phyloP scores from a whole-genome alignment of 2,888 invertebrate genomes.

The Netelia inedita region DNA sequence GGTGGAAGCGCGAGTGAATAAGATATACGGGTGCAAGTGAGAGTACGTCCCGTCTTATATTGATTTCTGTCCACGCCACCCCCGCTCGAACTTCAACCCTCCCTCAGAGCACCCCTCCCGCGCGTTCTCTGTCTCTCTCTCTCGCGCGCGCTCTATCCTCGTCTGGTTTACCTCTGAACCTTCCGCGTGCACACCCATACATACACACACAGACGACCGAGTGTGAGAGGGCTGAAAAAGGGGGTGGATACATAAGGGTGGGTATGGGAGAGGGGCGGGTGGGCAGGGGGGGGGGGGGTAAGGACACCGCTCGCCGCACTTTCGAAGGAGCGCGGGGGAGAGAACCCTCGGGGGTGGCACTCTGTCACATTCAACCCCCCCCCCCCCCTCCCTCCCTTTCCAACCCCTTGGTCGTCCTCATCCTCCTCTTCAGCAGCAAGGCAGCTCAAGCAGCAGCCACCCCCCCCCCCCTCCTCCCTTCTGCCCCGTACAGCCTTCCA shows the following conservation, averaged over 20 bases:
- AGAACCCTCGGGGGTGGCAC: slow-evolving; percentile 77
- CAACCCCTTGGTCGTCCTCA: slow-evolving; percentile 31
- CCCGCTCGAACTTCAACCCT: slow-evolving; percentile 77
- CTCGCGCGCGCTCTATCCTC: slow-evolving; percentile 39
- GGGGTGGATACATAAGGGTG: slow-evolving; percentile 40
- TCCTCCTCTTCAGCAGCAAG: slow-evolving; percentile 62
- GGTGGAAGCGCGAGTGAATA: slow-evolving; percentile 40
- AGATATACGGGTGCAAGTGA: slow-evolving; percentile 44
- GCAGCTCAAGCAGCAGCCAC: slow-evolving; percentile 56
- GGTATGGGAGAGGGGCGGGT: slow-evolving; percentile 47
- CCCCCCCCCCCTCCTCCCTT: slow-evolving; percentile 57
- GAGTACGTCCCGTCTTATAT: slow-evolving; percentile 84
- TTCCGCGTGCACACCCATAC: slow-evolving; percentile 8
- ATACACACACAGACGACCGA: slow-evolving; percentile 74
- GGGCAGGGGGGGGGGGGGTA: slow-evolving; percentile 68
- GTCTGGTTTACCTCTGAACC: slow-evolving; percentile 62
- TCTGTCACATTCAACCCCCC: slow-evolving; percentile 85
- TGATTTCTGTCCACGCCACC: slow-evolving; percentile 85
- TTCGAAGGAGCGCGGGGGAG: slow-evolving; percentile 78
- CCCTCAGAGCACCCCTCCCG: slow-evolving; percentile 72
- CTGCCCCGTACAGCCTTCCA: slow-evolving; percentile 66
- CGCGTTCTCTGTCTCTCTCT: slow-evolving; percentile 43
- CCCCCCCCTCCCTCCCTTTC: slow-evolving; percentile 60
- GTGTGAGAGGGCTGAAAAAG: slow-evolving; percentile 62
- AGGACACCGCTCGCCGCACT: slow-evolving; percentile 82